A percentile compares a stretch with the other conserved stretches of the same genome.
These are phyloP conservation scores for Drosophila eugracilis DNA, from an alignment of 1,140 invertebrate species.

Conservation along the genomic window DNA sequence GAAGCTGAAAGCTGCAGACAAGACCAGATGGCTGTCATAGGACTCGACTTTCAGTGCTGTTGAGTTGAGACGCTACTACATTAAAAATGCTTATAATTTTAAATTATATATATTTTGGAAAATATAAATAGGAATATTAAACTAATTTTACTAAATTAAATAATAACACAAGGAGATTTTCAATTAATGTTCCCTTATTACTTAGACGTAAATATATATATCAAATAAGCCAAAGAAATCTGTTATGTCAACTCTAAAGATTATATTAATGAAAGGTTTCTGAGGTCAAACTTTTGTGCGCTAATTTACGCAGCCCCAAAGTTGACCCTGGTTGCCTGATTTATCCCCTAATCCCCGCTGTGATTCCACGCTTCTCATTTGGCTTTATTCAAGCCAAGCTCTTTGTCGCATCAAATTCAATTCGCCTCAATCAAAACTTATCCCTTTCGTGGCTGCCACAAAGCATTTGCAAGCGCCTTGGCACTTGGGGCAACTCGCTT, in stretches of 20 bases:
- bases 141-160: too few relatives aligned
- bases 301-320: slow-evolving; percentile 30
- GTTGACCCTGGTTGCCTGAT: slow-evolving; percentile 23
- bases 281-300: slow-evolving; percentile 20
- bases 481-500: slow-evolving; percentile 29
- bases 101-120: too few relatives aligned
- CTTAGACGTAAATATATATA: too few relatives aligned
- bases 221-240: not conserved
- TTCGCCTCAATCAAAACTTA: slow-evolving; percentile 51
- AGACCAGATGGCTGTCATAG: slow-evolving; percentile 2
- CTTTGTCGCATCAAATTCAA: slow-evolving; percentile 52
- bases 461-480: slow-evolving; percentile 42
- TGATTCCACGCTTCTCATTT: slow-evolving; percentile 15
- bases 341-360: slow-evolving; percentile 5
- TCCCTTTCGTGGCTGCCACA: slow-evolving; percentile 34
- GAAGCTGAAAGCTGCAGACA: not conserved
- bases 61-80: not conserved
- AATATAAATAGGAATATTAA: too few relatives aligned
- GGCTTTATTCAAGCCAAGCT: slow-evolving; percentile 6
- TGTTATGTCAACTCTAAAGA: not conserved
- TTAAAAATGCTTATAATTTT: too few relatives aligned
- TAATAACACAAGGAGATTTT: too few relatives aligned
- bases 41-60: not conserved
- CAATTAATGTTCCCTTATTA: too few relatives aligned
- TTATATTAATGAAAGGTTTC: slow-evolving; percentile 2